Evolutionary conservation across 2,797 vertebrate species (phyloP), one percentile per base, ranked within the genome.

Genomic region (Tarsius wallacei): DNA sequence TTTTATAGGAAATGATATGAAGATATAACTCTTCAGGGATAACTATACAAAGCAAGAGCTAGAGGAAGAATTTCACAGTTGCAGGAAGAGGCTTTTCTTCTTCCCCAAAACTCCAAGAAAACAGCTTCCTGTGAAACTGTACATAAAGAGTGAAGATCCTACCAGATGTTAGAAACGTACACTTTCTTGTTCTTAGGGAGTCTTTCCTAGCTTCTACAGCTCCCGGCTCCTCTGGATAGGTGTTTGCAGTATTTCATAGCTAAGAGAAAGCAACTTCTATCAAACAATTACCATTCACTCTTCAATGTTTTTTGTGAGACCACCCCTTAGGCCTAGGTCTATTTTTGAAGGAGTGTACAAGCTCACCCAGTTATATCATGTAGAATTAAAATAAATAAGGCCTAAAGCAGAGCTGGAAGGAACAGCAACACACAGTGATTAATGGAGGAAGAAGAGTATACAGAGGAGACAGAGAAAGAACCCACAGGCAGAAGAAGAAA

Each of bases 371-470:
- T 7, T 28, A 61, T 63, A n/a, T 76, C 16, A 33, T 68, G 87
- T 74, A n/a, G 33, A 93, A 73, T 51, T 16, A 59, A 93, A 90
- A 70, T 63, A 84, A 85, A 42, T 57, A 66, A 90, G 17, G 26
- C 6, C 31, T 81, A 59, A 42, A 26, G 36, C 31, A 73, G 51
- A 87, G 9, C 21, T 53, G 5, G 31, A 36, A 64, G 47, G 22
- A 31, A 57, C 57, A 33, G 6, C 10, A 81, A 74, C 57, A 16
- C n/a, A 68, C 26, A 16, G 17, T 31, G 73, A 70, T 83, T 8
- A 87, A 77, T 26, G 31, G n/a, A 64, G 17, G 63, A 85, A 71
- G 24, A 64, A 49, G 87, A 55, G 22, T 55, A 28, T 85, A 21
- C 5, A 24, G n/a, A 73, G 78, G 33, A 73, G 15, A 51, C 26